Conservation (phyloP, 2,888 invertebrate species). For the Andrena bicolor region DNA sequence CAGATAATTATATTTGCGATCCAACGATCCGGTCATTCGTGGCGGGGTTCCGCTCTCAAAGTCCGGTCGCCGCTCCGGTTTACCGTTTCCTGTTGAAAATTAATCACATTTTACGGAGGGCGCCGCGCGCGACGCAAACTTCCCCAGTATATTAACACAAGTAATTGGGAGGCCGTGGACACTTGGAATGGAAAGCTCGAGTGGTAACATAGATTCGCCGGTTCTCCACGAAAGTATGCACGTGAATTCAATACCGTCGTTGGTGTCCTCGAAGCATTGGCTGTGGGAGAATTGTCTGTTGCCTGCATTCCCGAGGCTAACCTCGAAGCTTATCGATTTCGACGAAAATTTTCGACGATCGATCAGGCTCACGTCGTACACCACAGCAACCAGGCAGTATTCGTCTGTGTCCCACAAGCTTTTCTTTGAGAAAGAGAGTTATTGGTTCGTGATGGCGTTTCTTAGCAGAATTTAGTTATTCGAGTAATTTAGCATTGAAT, state of each 20-base stretch:
- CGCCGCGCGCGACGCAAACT: neutral
- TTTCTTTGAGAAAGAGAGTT: conserved; percentile 24
- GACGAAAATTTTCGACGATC: conserved; percentile 86
- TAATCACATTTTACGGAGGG: conserved; percentile 41
- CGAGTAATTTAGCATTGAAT: no score
- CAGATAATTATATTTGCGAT: conserved; percentile 85
- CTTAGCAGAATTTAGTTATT: neutral
- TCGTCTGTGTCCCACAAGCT: conserved; percentile 87
- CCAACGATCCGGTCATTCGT: conserved; percentile 84
- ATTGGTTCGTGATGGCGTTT: neutral
- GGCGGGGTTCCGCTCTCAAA: conserved; percentile 83
- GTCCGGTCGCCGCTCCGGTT: conserved; percentile 62
- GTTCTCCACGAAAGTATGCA: neutral
- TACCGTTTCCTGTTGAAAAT: conserved; percentile 74
- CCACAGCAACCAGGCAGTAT: conserved; percentile 88
- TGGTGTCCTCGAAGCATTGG: conserved; percentile 60
- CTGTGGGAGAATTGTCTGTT: conserved; percentile 81
- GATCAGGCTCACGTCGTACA: conserved; percentile 90
- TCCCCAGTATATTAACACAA: conserved; percentile 35
- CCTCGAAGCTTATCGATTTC: conserved; percentile 87
- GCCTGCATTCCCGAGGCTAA: conserved; percentile 89
- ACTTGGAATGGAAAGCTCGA: neutral
- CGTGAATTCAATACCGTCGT: conserved; percentile 29
- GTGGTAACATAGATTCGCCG: neutral
- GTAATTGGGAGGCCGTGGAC: neutral